phyloP scores from a whole-genome alignment of 2,113 vertebrate genomes.

The Protobothrops mucrosquamatus region DNA sequence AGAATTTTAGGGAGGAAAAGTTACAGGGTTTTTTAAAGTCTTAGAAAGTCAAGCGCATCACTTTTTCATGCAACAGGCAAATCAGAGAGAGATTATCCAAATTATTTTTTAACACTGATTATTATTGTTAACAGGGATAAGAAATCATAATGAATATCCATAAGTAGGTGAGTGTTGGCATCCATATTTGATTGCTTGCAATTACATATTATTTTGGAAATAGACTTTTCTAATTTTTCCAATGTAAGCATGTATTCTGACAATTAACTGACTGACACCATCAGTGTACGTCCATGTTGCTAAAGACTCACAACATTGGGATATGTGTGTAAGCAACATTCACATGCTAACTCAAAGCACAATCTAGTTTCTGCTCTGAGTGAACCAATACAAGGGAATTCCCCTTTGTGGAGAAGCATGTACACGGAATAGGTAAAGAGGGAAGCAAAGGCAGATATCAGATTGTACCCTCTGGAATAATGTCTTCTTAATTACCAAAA shows the following conservation, averaged over 20 bases:
- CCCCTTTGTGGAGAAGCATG: neutral
- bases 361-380: neutral
- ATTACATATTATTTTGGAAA: neutral
- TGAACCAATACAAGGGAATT: neutral
- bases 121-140: neutral
- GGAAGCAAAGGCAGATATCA: neutral
- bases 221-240: neutral
- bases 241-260: neutral
- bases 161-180: neutral
- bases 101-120: neutral
- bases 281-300: neutral
- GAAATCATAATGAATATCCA: neutral
- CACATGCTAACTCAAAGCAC: too few species aligned
- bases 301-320: neutral
- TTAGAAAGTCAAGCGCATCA: neutral
- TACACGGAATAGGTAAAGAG: neutral
- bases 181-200: neutral
- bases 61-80: neutral
- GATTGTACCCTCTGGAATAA: slow-evolving; percentile 11
- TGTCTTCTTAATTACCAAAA: slow-evolving; percentile 57
- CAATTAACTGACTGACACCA: neutral
- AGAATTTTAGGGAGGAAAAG: neutral
- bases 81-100: neutral
- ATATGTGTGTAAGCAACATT: neutral
- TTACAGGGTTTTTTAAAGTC: neutral